Evolutionary conservation across 1,140 invertebrate genomes (phyloP), one percentile per base, ranked within the genome.

Genomic region (Sinella curviseta): DNA sequence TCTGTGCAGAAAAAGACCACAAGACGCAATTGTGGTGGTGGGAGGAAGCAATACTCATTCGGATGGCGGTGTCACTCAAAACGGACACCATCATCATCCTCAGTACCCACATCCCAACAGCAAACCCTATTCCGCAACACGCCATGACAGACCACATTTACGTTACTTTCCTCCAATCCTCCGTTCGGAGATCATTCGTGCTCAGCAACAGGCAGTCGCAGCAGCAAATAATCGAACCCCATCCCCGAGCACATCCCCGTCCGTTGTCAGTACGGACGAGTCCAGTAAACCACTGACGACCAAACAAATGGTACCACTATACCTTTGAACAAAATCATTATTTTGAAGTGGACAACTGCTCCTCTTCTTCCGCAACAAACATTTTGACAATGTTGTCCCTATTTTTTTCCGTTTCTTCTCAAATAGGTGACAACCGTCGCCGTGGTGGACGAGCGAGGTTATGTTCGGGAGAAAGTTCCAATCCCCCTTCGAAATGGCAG

Each of bases 41-140:
- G n/a, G n/a, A n/a, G 65, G 28, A 70, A 70, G 31, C 65, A 70
- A 70, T 70, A 70, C 65, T 70, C 65, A 70, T 33, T n/a, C 14
- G 24, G 31, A 33, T 2, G 31, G 24, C 57, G 57, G 57, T 14
- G 26, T 26, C 57, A 65, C 24, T 65, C 14, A 4, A 16, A 65
- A 16, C 24, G 16, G 16, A 14, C 8, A 26, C 57, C 16, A 26
- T 26, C 57, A 65, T 65, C 39, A 48, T 20, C 39, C 39, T 20
- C 39, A 48, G n/a, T n/a, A n/a, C n/a, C 57, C 24, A 60, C 57
- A 60, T 4, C 57, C 28, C 1, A 33, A 24, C 26, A 14, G 31
- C 26, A 24, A 70, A 70, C 65, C 24, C 2, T n/a, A 30, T 30
- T 16, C 28, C n/a, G n/a, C 12, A 70, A 26, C 12, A n/a, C 26